phyloP scores from a whole-genome alignment of 2,113 vertebrate species.

The Arizona elegans region DNA sequence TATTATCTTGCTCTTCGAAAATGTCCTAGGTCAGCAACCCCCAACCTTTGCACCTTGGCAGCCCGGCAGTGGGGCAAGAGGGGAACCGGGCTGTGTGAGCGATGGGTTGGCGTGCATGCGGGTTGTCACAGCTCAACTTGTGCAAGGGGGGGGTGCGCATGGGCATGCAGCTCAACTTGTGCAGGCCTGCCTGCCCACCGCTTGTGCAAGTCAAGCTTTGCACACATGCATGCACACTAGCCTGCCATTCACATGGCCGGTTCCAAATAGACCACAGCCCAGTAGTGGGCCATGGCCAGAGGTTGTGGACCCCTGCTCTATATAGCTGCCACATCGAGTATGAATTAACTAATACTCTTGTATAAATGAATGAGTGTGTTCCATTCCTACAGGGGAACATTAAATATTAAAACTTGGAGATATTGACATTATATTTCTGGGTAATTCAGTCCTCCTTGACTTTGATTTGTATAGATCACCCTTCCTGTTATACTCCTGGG shows the following conservation, averaged over 20 bases:
- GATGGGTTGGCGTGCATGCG: accelerated
- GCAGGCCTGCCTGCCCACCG: too few relatives aligned
- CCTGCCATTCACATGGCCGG: too few relatives aligned
- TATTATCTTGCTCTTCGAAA: not conserved
- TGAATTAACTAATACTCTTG: not conserved
- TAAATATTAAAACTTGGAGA: not conserved
- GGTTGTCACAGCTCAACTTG: too few relatives aligned
- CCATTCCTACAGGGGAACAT: not conserved
- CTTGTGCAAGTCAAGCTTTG: too few relatives aligned
- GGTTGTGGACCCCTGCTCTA: not conserved
- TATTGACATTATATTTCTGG: not conserved
- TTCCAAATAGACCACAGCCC: too few relatives aligned
- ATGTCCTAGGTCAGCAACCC: too few relatives aligned
- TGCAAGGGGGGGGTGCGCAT: too few relatives aligned
- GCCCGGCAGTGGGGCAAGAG: too few relatives aligned
- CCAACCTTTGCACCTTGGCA: too few relatives aligned
- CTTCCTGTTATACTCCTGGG: not conserved
- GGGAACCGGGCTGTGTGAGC: too few relatives aligned
- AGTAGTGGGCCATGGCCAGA: too few relatives aligned
- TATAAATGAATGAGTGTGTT: not conserved
- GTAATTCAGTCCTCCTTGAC: not conserved
- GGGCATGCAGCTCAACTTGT: too few relatives aligned
- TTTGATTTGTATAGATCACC: not conserved
- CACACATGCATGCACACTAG: accelerated
- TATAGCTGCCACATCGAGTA: not conserved